Base-by-base conservation (phyloP, 92 coral and sea anemone species). In the Galaxea fascicularis region DNA sequence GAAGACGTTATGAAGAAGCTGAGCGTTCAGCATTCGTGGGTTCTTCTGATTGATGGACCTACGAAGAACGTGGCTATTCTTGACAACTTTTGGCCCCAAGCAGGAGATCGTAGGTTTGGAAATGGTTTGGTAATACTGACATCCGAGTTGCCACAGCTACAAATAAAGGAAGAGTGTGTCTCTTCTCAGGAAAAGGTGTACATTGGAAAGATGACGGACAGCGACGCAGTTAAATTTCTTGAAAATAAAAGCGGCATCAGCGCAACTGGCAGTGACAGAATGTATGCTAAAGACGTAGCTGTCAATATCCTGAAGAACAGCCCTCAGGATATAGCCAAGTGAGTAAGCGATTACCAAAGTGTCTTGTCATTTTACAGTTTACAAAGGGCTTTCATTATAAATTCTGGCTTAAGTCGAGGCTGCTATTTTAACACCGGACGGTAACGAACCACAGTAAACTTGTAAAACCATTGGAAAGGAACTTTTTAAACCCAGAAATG, bases 291-390 rank as follows among this genome's bases (percentile, higher is more conserved):
- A 56, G 70, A 76, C 47, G 30, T 76, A 31, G 81, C 28, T 11
- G 62, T 46, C 39, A 46, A 64, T 0, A 29, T 15, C 47, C 20
- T 65, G 0, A 10, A 25, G 41, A 63, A 60, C 74, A 25, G 22
- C 45, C 83, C 83, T 22, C 83, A 78, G 41, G 83, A 78, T 51
- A 78, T 78, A 44, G 83, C 83, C 1, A 8, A 44, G 83, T 78
- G 59, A 78, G 83, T 78, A 75, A 4, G 20, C 16, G 30, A 75
- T 35, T 35, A 35, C 41, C 41, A 35, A 35, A 35, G 3, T 35
- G 2, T 35, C 41, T 35, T 35, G 41, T 2, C 41, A 35, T 35
- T 35, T 35, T 6, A 35, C 41, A 35, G 41, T 2, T 35, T 2
- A 35, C 3, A 6, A 35, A 35, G 41, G 2, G 3, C 6, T 35